A percentile compares a stretch with the other conserved stretches of the same genome.
Evolutionary conservation across 1,140 invertebrate genomes (phyloP).

Genomic region (Aphelinus certus): DNA sequence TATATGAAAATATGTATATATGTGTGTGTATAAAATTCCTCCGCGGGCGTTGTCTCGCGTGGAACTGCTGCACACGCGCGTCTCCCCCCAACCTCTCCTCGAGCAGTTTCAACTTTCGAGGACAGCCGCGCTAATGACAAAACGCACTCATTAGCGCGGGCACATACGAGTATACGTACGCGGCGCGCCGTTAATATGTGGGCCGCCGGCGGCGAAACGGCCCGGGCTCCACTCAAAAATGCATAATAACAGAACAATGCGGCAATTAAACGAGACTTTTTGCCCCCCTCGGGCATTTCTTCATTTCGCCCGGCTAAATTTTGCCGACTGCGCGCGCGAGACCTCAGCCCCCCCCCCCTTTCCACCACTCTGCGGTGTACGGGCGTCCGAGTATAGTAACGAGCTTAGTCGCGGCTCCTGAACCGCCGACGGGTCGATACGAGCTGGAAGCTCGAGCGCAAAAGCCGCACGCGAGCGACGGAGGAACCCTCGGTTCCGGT

Average conservation of each 20-base stretch:
- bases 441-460: too few relatives aligned
- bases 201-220: constrained; percentile 9
- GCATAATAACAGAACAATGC: constrained; percentile 24
- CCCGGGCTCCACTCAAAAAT: constrained; percentile 2
- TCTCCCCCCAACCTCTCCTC: not conserved
- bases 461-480: too few relatives aligned
- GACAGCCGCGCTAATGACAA: constrained; percentile 34
- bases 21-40: not conserved
- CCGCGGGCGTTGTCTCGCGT: not conserved
- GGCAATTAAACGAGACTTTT: constrained; percentile 16
- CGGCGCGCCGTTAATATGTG: constrained; percentile 19
- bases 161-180: too few relatives aligned
- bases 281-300: not conserved
- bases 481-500: too few relatives aligned
- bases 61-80: not conserved
- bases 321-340: not conserved
- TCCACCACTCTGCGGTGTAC: too few relatives aligned
- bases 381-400: too few relatives aligned
- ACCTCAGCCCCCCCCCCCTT: not conserved
- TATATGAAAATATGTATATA: not conserved
- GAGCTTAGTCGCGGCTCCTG: too few relatives aligned
- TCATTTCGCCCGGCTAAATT: not conserved
- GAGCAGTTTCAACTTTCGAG: constrained; percentile 25
- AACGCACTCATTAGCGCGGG: constrained; percentile 31
- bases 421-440: too few relatives aligned